Evolutionary conservation across 92 coral and sea anemone genomes (phyloP), one percentile per base, ranked within the genome.

Genomic region (Zoanthus gigantus): DNA sequence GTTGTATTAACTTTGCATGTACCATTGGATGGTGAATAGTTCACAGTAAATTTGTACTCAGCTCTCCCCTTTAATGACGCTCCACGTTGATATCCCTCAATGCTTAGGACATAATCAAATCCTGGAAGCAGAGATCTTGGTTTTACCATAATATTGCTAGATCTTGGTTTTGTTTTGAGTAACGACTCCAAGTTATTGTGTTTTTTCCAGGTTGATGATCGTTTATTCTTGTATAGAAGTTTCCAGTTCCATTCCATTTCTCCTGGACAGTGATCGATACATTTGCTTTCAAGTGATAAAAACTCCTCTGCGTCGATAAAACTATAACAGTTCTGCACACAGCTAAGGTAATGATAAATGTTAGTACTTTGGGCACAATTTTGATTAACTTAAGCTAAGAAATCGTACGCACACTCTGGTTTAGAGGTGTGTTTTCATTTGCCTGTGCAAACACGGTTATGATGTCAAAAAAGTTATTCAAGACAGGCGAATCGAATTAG

Each of bases 181-280:
- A 66, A 16, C 29, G 45, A 14, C 4, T 23, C 85, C 57, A 81
- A 68, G 47, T 23, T 81, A 6, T 31, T 30, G 34, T 18, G 74
- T 50, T 28, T 14, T 67, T 66, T 66, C 85, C 85, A 81, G 14
- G 74, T 44, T 13, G 76, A n/a, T 28, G 47, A 65, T 7, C 46
- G 13, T 47, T 81, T 53, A 17, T 66, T 47, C 63, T 81, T 81
- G 58, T 81, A 81, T 0, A 71, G 71, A 28, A 81, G 75, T 7
- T 53, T 66, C 85, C 85, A 81, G 30, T 74, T 81, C n/a, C 42
- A 81, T 23, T 81, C 63, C 85, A 81, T 81, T 14, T 81, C 23
- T 5, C 29, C 44, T 28, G 85, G 66, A n/a, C 85, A 81, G 46
- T 81, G 74, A 3, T 50, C 45, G 45, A 81, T 14, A 57, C 85